Conservation (phyloP, 1,140 invertebrate species). For the Capitella teleta region DNA sequence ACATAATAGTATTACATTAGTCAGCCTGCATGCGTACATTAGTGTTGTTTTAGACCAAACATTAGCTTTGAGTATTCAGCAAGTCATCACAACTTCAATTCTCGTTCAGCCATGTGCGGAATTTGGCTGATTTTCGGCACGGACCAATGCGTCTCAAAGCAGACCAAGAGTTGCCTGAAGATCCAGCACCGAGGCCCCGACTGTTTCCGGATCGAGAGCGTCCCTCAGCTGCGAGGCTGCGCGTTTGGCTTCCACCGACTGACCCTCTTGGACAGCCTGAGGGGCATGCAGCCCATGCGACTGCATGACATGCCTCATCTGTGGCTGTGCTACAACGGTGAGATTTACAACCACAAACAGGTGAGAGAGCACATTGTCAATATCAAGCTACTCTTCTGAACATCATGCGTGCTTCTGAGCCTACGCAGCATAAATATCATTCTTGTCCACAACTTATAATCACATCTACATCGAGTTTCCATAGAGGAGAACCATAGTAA, state of each 20-base stretch:
- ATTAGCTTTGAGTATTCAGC: too few relatives aligned
- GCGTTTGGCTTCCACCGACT: constrained; percentile 68
- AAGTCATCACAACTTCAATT: too few relatives aligned
- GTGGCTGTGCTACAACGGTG: constrained; percentile 64
- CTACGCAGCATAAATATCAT: too few relatives aligned
- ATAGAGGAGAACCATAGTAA: too few relatives aligned
- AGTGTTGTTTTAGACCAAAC: too few relatives aligned
- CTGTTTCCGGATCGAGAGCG: constrained; percentile 41
- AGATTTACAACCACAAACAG: constrained; percentile 67
- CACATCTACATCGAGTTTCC: too few relatives aligned
- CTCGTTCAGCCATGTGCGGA: constrained; percentile 83
- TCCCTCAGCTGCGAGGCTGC: constrained; percentile 30
- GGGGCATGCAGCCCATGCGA: constrained; percentile 65
- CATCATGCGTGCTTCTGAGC: too few relatives aligned
- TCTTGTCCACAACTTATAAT: too few relatives aligned
- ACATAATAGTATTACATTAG: too few relatives aligned
- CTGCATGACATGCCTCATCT: constrained; percentile 35
- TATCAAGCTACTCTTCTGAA: too few relatives aligned
- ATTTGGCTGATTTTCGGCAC: constrained; percentile 75
- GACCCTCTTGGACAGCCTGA: constrained; percentile 62
- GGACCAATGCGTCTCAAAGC: constrained; percentile 37
- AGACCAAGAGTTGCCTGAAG: constrained; percentile 39
- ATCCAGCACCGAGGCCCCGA: constrained; percentile 72
- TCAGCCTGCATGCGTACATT: too few relatives aligned
- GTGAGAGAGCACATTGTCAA: too few relatives aligned